phyloP scores from a whole-genome alignment of 2,797 vertebrate genomes.

The Muscicapa striata region DNA sequence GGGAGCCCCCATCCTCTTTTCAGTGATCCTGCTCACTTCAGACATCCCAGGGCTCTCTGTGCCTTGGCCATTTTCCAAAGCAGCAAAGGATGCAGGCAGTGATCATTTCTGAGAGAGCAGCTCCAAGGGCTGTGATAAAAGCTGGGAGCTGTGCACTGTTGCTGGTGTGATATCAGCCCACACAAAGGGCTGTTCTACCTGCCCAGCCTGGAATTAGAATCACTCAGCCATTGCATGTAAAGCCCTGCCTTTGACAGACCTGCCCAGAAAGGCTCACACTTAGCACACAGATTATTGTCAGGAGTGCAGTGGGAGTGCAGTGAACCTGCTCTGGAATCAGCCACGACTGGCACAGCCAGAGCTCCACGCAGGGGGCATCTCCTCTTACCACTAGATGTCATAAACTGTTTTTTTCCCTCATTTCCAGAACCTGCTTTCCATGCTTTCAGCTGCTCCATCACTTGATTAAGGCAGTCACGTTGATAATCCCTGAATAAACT shows the following conservation, averaged over 20 bases:
- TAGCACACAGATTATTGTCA: background rate
- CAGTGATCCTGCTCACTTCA: background rate
- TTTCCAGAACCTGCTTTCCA: background rate
- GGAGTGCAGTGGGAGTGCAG: background rate
- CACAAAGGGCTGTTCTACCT: background rate
- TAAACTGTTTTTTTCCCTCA: background rate
- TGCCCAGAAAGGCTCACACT: background rate
- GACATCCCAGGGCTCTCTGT: background rate
- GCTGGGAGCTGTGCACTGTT: background rate
- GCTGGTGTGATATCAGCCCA: background rate
- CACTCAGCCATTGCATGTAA: background rate
- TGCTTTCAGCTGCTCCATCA: background rate
- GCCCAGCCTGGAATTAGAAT: background rate
- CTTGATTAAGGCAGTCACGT: background rate
- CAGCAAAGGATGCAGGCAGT: background rate
- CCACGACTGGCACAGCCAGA: background rate
- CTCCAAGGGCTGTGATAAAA: background rate
- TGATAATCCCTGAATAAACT: background rate
- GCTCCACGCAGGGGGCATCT: background rate
- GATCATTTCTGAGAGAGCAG: background rate
- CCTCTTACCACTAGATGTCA: constrained; percentile 55
- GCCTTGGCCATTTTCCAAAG: background rate
- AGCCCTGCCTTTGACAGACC: background rate
- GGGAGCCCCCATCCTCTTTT: background rate
- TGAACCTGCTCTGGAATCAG: background rate